Evolutionary conservation across 2,113 vertebrate genomes (phyloP).

Genomic region (Pipa parva): DNA sequence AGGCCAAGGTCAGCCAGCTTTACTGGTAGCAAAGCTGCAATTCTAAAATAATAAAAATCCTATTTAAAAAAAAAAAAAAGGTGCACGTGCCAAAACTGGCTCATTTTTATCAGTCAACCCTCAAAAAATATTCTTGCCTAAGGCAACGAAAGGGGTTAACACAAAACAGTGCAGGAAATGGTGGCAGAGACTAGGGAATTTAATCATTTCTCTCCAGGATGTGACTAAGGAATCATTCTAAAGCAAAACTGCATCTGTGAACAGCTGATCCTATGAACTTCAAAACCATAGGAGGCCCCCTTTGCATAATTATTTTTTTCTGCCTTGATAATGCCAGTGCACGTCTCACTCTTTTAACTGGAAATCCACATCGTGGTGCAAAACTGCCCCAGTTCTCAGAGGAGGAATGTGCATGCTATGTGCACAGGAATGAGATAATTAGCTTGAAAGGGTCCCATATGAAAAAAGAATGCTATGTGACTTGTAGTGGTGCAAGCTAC

Average conservation of each 20-base stretch:
- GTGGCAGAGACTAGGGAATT: slow-evolving; percentile 39
- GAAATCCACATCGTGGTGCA: neutral
- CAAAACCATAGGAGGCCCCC: slow-evolving; percentile 26
- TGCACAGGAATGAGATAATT: slow-evolving; percentile 14
- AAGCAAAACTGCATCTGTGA: slow-evolving; percentile 23
- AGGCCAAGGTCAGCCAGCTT: slow-evolving; percentile 8
- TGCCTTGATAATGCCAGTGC: slow-evolving; percentile 5
- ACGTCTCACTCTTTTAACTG: slow-evolving; percentile 16
- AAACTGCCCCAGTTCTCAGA: slow-evolving; percentile 10
- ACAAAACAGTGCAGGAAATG: slow-evolving; percentile 26
- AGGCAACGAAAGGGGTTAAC: slow-evolving; percentile 19
- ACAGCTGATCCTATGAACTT: slow-evolving; percentile 29
- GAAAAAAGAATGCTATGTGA: neutral
- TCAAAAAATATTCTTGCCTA: slow-evolving; percentile 16
- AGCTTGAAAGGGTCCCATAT: slow-evolving; percentile 4
- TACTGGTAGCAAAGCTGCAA: neutral
- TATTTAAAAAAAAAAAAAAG: slow-evolving; percentile 6
- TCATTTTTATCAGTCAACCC: slow-evolving; percentile 1
- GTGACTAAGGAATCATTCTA: slow-evolving; percentile 39
- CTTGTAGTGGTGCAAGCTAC: neutral
- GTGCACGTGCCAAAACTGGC: neutral
- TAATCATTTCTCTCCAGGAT: slow-evolving; percentile 41
- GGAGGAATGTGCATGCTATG: slow-evolving; percentile 17
- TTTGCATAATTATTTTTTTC: slow-evolving; percentile 12
- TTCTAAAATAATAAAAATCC: neutral